Base-by-base conservation (phyloP, 1,140 invertebrate species). In the Leptoteleia sp. region DNA sequence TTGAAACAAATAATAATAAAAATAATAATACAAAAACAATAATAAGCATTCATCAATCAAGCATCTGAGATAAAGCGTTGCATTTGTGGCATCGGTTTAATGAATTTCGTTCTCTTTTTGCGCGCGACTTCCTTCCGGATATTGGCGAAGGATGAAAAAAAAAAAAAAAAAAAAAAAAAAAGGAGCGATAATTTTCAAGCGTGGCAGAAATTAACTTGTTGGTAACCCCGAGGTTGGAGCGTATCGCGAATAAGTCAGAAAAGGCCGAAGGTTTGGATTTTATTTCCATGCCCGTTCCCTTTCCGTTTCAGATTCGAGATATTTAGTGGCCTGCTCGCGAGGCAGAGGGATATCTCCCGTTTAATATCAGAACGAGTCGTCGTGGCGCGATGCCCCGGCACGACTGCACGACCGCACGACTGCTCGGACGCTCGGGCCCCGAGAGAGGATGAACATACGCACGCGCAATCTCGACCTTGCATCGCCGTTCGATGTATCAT, bases 401-500 rank as follows among this genome's bases (percentile, higher is more conserved):
- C 62, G 25, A 43, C 31, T 50, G 40, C 52, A 59, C 54, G 70
- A 43, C 54, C 19, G 40, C 65, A 31, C 48, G 29, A 33, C 15
- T 25, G 6, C 22, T 25, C 22, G 22, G 22, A 25, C 22, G 6
- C 22, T 70, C 54, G 70, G 48, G 55, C 19, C 33, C 31, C 45
- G 29, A 35, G 42, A 55, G 13, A 47, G 38, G 33, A 76, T 16
- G 38, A 38, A 65, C 64, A 72, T 65, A 54, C 71, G 68, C 70
- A 48, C 55, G 61, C 52, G 82, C 81, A 89, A 89, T 89, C 87
- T 88, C 76, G 76, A 35, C 65, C 72, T 81, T 77, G 71, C 83
- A 89, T 88, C 87, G 80, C 83, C 81, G 84, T 78, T 81, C 88
- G 85, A 89, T 90, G 88, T 90, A 90, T 90, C 88, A 90, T 90